These are phyloP conservation scores for Ichneumoninae sp. DNA, from an alignment of 2,888 invertebrate genomes.

Conservation along the genomic window DNA sequence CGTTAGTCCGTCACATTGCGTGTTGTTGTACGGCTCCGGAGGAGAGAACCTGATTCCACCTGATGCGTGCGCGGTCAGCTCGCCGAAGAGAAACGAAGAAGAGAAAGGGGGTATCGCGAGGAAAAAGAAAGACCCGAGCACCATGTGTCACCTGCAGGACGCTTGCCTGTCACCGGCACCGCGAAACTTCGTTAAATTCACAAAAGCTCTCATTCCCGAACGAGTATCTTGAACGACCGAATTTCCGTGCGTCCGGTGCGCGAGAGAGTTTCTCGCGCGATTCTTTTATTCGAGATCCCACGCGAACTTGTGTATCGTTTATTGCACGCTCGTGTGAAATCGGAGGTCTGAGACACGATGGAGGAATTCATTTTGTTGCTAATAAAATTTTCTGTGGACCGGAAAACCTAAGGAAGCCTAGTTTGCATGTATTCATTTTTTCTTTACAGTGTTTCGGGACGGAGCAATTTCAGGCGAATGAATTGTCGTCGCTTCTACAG, in stretches of 20 bases:
- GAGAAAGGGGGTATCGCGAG: slow-evolving; percentile 27
- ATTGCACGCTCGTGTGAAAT: not conserved
- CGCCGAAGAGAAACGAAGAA: slow-evolving; percentile 36
- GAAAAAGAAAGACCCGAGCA: slow-evolving; percentile 36
- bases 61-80: slow-evolving; percentile 52
- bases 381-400: not conserved
- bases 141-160: slow-evolving; percentile 47
- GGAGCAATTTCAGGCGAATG: not conserved
- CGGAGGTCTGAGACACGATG: no score
- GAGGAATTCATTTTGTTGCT: not conserved
- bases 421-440: not conserved
- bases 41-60: slow-evolving; percentile 56
- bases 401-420: not conserved
- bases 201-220: slow-evolving; percentile 15
- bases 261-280: not conserved
- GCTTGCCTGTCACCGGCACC: slow-evolving; percentile 14
- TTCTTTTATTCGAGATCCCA: not conserved
- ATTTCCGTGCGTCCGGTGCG: not conserved
- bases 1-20: slow-evolving; percentile 62
- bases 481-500: slow-evolving; percentile 21
- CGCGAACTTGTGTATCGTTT: not conserved
- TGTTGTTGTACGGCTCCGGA: slow-evolving; percentile 29
- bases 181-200: slow-evolving; percentile 40
- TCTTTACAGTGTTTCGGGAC: slow-evolving; percentile 31
- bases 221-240: slow-evolving; percentile 23